phyloP scores from a whole-genome alignment of 1,140 invertebrate species.

The Hesperophylax magnus region DNA sequence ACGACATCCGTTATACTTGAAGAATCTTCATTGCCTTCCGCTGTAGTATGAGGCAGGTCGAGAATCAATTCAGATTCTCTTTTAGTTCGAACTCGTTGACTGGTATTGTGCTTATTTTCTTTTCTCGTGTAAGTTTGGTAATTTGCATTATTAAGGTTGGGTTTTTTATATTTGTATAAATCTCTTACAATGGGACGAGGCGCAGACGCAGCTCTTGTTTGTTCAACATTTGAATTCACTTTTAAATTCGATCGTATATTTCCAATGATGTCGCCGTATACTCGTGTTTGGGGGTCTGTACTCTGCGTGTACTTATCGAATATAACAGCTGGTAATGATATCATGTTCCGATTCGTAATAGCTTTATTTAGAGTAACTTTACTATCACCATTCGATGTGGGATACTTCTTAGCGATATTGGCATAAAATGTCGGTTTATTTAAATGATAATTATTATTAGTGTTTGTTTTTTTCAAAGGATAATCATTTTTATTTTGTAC shows the following conservation, averaged over 20 bases:
- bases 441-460: background rate
- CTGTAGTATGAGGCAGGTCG: slow-evolving; percentile 67
- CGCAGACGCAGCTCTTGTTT: background rate
- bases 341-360: background rate
- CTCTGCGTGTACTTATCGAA: slow-evolving; percentile 49
- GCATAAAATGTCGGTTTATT: too few relatives aligned
- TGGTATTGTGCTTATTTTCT: slow-evolving; percentile 56
- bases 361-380: background rate
- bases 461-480: background rate
- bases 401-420: too few relatives aligned
- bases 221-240: background rate
- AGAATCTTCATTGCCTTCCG: background rate
- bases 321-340: slow-evolving; percentile 34
- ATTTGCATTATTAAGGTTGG: background rate
- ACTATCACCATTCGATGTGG: too few relatives aligned
- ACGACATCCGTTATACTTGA: background rate
- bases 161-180: slow-evolving; percentile 32
- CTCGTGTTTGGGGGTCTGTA: slow-evolving; percentile 51
- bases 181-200: background rate
- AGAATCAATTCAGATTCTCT: slow-evolving; percentile 63
- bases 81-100: slow-evolving; percentile 59
- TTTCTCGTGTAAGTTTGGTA: slow-evolving; percentile 58
- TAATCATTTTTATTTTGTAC: background rate
- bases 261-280: slow-evolving; percentile 60
- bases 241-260: slow-evolving; percentile 58